Conservation (phyloP, 2,113 vertebrate genomes). For the Rattus rattus region DNA sequence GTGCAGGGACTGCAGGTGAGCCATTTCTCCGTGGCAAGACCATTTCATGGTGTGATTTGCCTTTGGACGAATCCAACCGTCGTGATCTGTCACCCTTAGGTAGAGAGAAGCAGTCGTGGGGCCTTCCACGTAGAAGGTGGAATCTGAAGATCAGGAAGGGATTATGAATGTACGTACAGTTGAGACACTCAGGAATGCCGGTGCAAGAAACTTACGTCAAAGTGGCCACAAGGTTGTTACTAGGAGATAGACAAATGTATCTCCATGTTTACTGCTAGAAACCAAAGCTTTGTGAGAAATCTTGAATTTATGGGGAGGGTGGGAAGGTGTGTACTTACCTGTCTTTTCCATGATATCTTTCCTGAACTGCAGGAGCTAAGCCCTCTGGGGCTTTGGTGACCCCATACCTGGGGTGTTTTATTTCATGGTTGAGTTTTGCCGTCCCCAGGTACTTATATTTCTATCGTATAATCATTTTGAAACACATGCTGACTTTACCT, state of each 20-base stretch:
- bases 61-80: background rate
- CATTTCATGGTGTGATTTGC: background rate
- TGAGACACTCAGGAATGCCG: constrained; percentile 72
- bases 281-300: constrained; percentile 88
- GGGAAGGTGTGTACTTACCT: constrained; percentile 60
- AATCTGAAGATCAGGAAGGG: constrained; percentile 54
- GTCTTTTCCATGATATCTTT: constrained; percentile 51
- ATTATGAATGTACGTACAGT: constrained; percentile 77
- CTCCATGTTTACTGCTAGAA: constrained; percentile 91
- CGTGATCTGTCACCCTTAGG: constrained; percentile 8
- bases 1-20: background rate
- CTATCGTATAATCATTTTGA: constrained; percentile 71
- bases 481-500: constrained; percentile 70
- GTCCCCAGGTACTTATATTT: constrained; percentile 40
- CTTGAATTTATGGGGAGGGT: constrained; percentile 79
- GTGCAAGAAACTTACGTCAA: constrained; percentile 78
- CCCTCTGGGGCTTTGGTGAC: constrained; percentile 60
- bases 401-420: constrained; percentile 55
- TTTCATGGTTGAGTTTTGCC: constrained; percentile 66
- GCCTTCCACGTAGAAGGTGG: constrained; percentile 46
- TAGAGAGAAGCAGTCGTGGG: constrained; percentile 1
- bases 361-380: constrained; percentile 61
- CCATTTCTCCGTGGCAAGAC: background rate
- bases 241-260: constrained; percentile 89
- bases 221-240: constrained; percentile 79